Conservation (phyloP, 2,888 invertebrate species). For the Priocnemis perturbator region DNA sequence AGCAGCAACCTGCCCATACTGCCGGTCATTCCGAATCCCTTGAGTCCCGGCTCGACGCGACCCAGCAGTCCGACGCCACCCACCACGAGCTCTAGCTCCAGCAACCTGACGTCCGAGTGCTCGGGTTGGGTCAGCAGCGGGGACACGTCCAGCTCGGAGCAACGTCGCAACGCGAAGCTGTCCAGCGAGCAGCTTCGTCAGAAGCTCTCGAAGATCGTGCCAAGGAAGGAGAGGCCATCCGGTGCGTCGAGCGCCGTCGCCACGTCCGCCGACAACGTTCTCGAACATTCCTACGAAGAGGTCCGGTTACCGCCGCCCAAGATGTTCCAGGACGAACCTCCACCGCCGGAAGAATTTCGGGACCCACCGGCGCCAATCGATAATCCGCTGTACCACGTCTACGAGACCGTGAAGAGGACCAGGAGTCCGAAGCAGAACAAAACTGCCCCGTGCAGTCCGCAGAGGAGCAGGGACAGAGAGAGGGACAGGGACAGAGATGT, state of each 20-base stretch:
- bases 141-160: conserved; percentile 72
- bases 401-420: conserved; percentile 80
- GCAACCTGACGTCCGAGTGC: conserved; percentile 85
- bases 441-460: conserved; percentile 72
- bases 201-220: conserved; percentile 80
- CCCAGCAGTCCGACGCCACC: conserved; percentile 61
- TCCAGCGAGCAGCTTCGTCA: conserved; percentile 82
- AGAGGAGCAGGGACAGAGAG: conserved; percentile 53
- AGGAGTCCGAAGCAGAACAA: conserved; percentile 71
- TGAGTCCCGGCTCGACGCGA: conserved; percentile 67
- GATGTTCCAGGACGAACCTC: conserved; percentile 88
- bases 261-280: conserved; percentile 57
- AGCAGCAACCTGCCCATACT: conserved; percentile 50
- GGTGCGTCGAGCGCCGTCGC: background rate
- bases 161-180: conserved; percentile 62
- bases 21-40: conserved; percentile 63
- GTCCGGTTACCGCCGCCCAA: conserved; percentile 87
- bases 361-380: conserved; percentile 80
- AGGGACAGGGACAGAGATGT: conserved; percentile 43
- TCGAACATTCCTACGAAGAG: conserved; percentile 82
- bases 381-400: conserved; percentile 88
- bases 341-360: conserved; percentile 85
- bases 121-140: conserved; percentile 93
- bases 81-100: conserved; percentile 79
- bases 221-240: conserved; percentile 51